phyloP scores from a whole-genome alignment of 1,140 invertebrate species.

The Drosophila bocqueti region DNA sequence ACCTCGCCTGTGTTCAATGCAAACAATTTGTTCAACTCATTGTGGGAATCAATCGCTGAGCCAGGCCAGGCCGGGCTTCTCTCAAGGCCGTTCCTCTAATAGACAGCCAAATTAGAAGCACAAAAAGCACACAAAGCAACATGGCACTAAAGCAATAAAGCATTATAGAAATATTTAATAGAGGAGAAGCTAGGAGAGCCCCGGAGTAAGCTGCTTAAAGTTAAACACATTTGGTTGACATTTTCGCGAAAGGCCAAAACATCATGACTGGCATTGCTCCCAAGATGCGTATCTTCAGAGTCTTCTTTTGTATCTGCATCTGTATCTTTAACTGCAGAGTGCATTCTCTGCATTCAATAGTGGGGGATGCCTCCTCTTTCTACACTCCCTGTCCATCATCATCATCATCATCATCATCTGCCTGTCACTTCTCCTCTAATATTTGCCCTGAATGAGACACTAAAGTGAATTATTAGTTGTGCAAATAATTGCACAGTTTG shows the following conservation, averaged over 20 bases:
- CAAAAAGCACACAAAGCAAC: constrained; percentile 15
- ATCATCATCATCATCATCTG: too few relatives aligned
- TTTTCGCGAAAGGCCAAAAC: constrained; percentile 35
- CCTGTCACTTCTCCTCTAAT: constrained; percentile 40
- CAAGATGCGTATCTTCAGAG: constrained; percentile 7
- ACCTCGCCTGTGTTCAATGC: constrained; percentile 13
- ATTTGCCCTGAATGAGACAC: constrained; percentile 72
- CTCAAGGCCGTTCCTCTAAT: constrained; percentile 27
- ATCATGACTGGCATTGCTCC: constrained; percentile 4
- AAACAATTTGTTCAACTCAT: constrained; percentile 42
- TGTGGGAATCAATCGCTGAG: constrained; percentile 46
- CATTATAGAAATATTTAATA: background rate
- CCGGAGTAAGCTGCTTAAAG: constrained; percentile 26
- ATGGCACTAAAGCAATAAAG: constrained; percentile 15
- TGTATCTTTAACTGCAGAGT: background rate
- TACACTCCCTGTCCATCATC: background rate
- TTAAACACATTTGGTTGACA: constrained; percentile 44
- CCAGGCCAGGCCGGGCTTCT: constrained; percentile 5
- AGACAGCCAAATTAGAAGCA: constrained; percentile 30
- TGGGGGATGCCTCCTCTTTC: too few relatives aligned
- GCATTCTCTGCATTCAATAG: constrained; percentile 15
- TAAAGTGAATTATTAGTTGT: constrained; percentile 82
- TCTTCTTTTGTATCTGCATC: background rate
- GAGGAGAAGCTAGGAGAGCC: background rate
- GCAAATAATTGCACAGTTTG: constrained; percentile 78